These are phyloP conservation scores for Cheumatopsyche charites DNA, from an alignment of 1,140 invertebrate genomes.

Conservation along the genomic window DNA sequence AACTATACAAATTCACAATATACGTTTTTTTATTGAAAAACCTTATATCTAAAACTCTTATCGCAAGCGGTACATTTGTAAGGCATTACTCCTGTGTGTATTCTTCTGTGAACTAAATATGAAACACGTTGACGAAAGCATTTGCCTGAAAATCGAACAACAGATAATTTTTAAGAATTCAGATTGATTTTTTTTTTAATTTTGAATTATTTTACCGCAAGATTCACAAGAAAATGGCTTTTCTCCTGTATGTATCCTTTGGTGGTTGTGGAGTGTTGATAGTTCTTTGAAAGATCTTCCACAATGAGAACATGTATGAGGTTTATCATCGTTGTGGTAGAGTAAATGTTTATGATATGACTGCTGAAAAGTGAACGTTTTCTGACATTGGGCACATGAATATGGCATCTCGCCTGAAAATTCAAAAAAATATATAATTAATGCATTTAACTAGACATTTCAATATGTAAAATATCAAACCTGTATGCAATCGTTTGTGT, in stretches of 20 bases:
- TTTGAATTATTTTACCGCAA: slow-evolving; percentile 68
- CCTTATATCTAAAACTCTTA: slow-evolving; percentile 86
- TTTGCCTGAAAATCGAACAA: slow-evolving; percentile 69
- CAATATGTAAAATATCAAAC: slow-evolving; percentile 52
- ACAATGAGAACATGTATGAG: slow-evolving; percentile 79
- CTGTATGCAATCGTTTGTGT: slow-evolving; percentile 82
- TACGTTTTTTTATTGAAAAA: not conserved
- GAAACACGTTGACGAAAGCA: slow-evolving; percentile 85
- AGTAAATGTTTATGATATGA: slow-evolving; percentile 89
- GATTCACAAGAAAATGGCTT: slow-evolving; percentile 91
- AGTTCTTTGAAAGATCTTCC: slow-evolving; percentile 85
- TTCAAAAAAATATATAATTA: slow-evolving; percentile 37
- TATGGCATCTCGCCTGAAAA: slow-evolving; percentile 84
- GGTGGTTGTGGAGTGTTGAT: slow-evolving; percentile 88
- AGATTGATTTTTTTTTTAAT: not conserved
- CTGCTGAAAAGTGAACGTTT: slow-evolving; percentile 90
- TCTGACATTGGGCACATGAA: slow-evolving; percentile 81
- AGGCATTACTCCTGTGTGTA: slow-evolving; percentile 83
- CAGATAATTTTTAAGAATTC: slow-evolving; percentile 37
- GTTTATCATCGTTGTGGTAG: slow-evolving; percentile 85
- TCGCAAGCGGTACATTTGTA: slow-evolving; percentile 82
- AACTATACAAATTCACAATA: not conserved
- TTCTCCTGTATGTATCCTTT: slow-evolving; percentile 87
- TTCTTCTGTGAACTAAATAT: slow-evolving; percentile 82
- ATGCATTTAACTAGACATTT: not conserved